These are phyloP conservation scores for Sciurus vulgaris DNA, from an alignment of 2,797 vertebrate genomes.

Conservation along the genomic window DNA sequence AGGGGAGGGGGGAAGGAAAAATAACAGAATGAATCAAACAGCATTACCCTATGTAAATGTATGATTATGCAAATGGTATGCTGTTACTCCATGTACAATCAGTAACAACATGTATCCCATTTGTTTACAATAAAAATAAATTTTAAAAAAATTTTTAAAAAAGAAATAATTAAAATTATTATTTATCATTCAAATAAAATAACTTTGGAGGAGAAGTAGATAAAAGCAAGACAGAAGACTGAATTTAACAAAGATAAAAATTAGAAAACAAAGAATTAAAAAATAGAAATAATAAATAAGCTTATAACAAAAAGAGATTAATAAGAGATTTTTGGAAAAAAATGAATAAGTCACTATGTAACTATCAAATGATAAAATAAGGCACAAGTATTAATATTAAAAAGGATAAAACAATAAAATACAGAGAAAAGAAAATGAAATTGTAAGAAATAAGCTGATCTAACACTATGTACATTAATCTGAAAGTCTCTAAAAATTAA, in stretches of 20 bases:
- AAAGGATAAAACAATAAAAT: not conserved
- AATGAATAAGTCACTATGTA: not conserved
- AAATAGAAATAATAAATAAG: slow-evolving; percentile 3
- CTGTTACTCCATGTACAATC: too few relatives aligned
- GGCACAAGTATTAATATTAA: not conserved
- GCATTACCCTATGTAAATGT: too few relatives aligned
- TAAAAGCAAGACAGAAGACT: not conserved
- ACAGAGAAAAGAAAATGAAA: not conserved
- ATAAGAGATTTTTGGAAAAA: slow-evolving; percentile 43
- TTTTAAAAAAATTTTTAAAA: too few relatives aligned
- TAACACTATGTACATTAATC: not conserved
- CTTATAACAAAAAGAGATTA: not conserved
- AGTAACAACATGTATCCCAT: too few relatives aligned
- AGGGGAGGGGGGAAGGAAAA: too few relatives aligned
- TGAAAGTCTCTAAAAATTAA: not conserved
- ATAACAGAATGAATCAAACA: too few relatives aligned
- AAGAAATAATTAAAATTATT: not conserved
- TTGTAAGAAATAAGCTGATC: not conserved
- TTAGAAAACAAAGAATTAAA: slow-evolving; percentile 2
- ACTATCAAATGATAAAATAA: slow-evolving; percentile 14
- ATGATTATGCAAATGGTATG: too few relatives aligned
- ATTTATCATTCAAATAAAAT: not conserved
- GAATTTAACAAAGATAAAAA: not conserved
- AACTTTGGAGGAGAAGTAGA: slow-evolving; percentile 23
- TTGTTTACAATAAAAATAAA: too few relatives aligned